These are phyloP conservation scores for Ctenochaetus hawaiiensis DNA, from an alignment of 2,797 vertebrate species.

Conservation along the genomic window DNA sequence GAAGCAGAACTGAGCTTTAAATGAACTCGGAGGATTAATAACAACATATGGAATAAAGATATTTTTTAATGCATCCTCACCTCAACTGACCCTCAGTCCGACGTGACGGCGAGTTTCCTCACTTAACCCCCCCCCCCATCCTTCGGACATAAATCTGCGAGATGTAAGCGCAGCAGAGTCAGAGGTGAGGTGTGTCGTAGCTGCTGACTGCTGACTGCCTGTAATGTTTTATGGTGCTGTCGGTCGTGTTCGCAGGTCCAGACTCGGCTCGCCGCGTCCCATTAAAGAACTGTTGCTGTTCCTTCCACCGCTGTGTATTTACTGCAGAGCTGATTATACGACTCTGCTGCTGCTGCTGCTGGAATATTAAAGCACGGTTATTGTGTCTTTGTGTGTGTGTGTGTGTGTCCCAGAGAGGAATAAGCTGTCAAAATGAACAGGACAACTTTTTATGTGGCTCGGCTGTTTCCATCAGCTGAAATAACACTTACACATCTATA, in stretches of 20 bases:
- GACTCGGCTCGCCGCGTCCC: slow-evolving; percentile 18
- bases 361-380: not conserved
- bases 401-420: slow-evolving; percentile 4
- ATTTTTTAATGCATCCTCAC: not conserved
- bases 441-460: slow-evolving; percentile 10
- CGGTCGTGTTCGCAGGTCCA: slow-evolving; percentile 9
- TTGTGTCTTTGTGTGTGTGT: not conserved
- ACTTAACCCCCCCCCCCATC: not conserved
- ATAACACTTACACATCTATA: slow-evolving; percentile 22
- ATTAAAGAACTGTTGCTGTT: slow-evolving; percentile 35
- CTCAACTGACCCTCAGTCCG: slow-evolving; percentile 4
- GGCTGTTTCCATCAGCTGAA: slow-evolving; percentile 15
- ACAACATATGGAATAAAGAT: not conserved
- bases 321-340: slow-evolving; percentile 48
- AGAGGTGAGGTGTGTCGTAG: slow-evolving; percentile 39
- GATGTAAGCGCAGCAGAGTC: slow-evolving; percentile 29
- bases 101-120: not conserved
- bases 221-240: slow-evolving; percentile 52
- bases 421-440: slow-evolving; percentile 33
- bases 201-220: slow-evolving; percentile 49
- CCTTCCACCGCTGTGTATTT: slow-evolving; percentile 44
- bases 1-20: not conserved
- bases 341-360: not conserved
- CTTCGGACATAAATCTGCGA: slow-evolving; percentile 32
- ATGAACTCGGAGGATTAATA: not conserved